phyloP scores from a whole-genome alignment of 1,140 invertebrate genomes.

The Bombyx mandarina region DNA sequence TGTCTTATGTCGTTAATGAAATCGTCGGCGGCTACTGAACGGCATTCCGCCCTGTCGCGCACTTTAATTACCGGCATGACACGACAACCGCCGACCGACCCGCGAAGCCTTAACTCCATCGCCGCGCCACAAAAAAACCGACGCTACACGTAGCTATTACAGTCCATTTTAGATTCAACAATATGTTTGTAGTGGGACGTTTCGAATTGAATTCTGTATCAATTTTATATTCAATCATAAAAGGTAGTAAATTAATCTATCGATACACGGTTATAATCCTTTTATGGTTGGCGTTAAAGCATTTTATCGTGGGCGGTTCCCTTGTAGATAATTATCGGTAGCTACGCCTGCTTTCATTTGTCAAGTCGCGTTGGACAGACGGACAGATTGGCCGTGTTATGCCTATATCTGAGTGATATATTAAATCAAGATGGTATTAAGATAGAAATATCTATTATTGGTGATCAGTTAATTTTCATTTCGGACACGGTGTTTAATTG shows the following conservation, averaged over 20 bases:
- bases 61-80: constrained; percentile 27
- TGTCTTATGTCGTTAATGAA: constrained; percentile 33
- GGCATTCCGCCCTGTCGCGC: constrained; percentile 25
- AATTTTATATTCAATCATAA: constrained; percentile 2
- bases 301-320: neutral
- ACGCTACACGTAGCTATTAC: constrained; percentile 1
- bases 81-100: constrained; percentile 26
- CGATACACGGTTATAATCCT: constrained; percentile 5
- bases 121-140: constrained; percentile 4
- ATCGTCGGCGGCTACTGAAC: constrained; percentile 28
- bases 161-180: neutral
- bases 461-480: constrained; percentile 1
- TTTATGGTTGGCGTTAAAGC: neutral
- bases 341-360: constrained; percentile 30
- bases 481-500: neutral
- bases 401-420: constrained; percentile 24
- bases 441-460: constrained; percentile 11
- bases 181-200: neutral
- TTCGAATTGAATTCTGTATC: neutral
- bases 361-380: constrained; percentile 18
- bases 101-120: constrained; percentile 15
- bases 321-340: constrained; percentile 30
- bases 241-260: constrained; percentile 4
- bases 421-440: constrained; percentile 29
- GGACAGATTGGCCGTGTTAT: constrained; percentile 15